Percentiles rank a stretch among this genome's conserved stretches.
Conservation (phyloP, 2,888 invertebrate species). For the Yponomeuta cagnagella region DNA sequence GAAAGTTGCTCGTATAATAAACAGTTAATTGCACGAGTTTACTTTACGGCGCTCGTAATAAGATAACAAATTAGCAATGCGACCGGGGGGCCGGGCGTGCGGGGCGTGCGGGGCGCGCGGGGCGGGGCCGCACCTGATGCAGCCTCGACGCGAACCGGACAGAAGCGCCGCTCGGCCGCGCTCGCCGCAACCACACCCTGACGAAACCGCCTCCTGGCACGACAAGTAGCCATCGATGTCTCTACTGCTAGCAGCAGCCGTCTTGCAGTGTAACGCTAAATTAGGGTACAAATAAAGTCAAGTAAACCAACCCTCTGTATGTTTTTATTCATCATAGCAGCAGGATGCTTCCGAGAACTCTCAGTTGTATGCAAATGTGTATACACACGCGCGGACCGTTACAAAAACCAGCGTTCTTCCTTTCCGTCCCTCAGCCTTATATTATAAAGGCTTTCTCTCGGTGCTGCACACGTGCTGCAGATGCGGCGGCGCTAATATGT, state of each 20-base stretch:
- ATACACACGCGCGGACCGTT: conserved; percentile 4
- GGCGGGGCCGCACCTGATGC: background rate
- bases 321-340: background rate
- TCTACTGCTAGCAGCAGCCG: too few relatives aligned
- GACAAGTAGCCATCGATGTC: too few relatives aligned
- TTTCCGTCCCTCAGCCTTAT: background rate
- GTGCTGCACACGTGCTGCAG: background rate
- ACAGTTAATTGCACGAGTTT: conserved; percentile 1
- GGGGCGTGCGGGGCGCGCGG: conserved; percentile 1
- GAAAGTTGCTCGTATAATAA: background rate
- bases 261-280: too few relatives aligned
- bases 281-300: too few relatives aligned
- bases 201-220: too few relatives aligned
- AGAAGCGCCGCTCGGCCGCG: background rate
- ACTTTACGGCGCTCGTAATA: background rate
- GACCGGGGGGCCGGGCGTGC: background rate
- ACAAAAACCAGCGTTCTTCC: background rate
- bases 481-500: background rate
- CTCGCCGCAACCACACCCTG: too few relatives aligned
- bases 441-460: background rate
- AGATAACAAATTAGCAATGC: background rate
- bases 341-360: conserved; percentile 7
- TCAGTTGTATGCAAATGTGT: conserved; percentile 6
- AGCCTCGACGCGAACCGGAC: background rate
- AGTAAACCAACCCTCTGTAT: background rate